Evolutionary conservation across 2,888 invertebrate genomes (phyloP).

Genomic region (Sminthurides aquaticus): DNA sequence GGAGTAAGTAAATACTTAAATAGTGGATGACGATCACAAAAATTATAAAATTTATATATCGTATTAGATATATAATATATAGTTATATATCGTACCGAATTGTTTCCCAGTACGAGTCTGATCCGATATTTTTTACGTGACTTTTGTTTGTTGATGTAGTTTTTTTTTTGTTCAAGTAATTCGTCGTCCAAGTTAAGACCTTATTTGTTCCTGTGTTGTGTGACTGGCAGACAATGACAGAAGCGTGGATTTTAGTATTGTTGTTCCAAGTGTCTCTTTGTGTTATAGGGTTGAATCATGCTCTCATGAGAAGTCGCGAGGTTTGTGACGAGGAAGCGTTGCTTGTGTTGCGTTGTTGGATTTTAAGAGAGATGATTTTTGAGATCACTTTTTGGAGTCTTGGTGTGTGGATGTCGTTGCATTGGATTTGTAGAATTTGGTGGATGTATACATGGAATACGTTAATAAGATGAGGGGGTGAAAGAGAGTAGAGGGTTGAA

Average conservation of each 20-base stretch:
- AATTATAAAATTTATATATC: slow-evolving; percentile 7
- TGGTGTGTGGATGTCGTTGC: too few species aligned
- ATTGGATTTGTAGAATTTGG: too few species aligned
- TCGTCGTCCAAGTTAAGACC: too few species aligned
- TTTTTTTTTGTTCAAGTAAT: background rate
- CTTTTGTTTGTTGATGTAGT: background rate
- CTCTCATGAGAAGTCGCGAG: background rate
- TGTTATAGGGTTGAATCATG: background rate
- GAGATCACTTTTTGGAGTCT: background rate
- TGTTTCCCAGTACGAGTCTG: slow-evolving; percentile 9
- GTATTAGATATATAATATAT: background rate
- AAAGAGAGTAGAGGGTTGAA: too few species aligned
- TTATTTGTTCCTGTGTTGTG: too few species aligned
- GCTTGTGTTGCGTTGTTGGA: background rate
- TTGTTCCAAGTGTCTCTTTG: too few species aligned
- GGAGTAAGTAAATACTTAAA: background rate
- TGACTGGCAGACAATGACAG: too few species aligned
- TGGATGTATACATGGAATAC: too few species aligned
- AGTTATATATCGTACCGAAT: slow-evolving; percentile 1
- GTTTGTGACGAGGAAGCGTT: background rate
- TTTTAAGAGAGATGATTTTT: background rate
- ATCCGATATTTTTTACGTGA: slow-evolving; percentile 2
- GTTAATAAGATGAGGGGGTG: too few species aligned
- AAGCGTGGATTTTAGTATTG: too few species aligned
- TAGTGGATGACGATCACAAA: slow-evolving; percentile 1